Conservation (phyloP, 2,888 invertebrate species). For the Limnephilus lunatus region DNA sequence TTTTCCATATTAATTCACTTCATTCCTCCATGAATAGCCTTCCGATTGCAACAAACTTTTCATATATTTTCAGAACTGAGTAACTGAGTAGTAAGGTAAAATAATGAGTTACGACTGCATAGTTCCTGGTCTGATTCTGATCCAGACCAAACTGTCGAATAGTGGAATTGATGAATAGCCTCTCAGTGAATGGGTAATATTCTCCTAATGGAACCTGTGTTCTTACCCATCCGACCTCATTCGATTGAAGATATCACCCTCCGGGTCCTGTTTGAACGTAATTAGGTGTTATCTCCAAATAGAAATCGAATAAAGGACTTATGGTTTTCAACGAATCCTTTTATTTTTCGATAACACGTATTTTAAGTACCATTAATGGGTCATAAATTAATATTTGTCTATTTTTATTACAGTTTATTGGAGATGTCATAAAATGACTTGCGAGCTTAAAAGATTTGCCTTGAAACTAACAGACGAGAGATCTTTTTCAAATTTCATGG, state of each 20-base stretch:
- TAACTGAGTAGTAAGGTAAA: too few relatives aligned
- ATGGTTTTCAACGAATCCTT: too few relatives aligned
- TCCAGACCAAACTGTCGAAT: slow-evolving; percentile 17
- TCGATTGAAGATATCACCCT: background rate
- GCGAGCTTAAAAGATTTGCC: background rate
- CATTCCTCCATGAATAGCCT: too few relatives aligned
- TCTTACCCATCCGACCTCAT: background rate
- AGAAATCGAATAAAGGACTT: background rate
- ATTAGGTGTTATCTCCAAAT: background rate
- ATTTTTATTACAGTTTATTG: too few relatives aligned
- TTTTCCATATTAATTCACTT: too few relatives aligned
- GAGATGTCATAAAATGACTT: background rate
- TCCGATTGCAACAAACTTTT: too few relatives aligned
- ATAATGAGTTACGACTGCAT: background rate
- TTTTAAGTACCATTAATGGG: background rate
- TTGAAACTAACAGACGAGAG: background rate
- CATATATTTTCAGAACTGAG: too few relatives aligned
- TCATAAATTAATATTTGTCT: background rate
- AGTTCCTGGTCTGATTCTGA: background rate
- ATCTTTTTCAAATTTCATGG: background rate
- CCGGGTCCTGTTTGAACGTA: too few relatives aligned
- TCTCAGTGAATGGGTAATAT: slow-evolving; percentile 6
- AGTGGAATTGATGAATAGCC: slow-evolving; percentile 5
- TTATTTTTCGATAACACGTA: background rate
- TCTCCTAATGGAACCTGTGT: background rate